Base-by-base conservation (phyloP, 2,113 vertebrate species). In the Ictalurus furcatus region DNA sequence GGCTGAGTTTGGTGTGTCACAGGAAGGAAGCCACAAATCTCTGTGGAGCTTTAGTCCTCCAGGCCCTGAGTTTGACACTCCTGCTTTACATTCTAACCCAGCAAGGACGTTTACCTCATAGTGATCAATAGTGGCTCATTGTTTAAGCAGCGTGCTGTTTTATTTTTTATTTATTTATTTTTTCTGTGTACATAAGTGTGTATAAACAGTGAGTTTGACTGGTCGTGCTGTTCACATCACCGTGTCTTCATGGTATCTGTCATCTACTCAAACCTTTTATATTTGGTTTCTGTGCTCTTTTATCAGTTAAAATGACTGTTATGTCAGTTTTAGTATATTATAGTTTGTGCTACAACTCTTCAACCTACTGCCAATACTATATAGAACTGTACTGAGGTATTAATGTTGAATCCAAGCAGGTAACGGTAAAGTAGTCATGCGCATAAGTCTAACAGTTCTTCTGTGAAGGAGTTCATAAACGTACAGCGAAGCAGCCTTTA, bases 151-250 rank as follows among this genome's bases (percentile, higher is more conserved):
- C 4, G 56, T 67, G 11, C 34, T 44, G 44, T 6, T 48, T 48
- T 48, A 7, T 48, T 48, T 48, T 6, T 48, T 6, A 34, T 34
- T 34, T 34, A 34, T 48, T 48, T 48, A 0, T 74, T 67, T 86
- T 78, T 58, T 80, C 40, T n/a, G 37, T 79, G 44, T 67, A 67
- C 56, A 63, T 85, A 85, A 85, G 59, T 40, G 28, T 54, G 78
- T 71, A 85, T 89, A 71, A 71, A 86, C 74, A 71, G 48, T 74
- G 44, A 78, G 61, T 65, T 71, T 81, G 84, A 85, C 88, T 80
- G 63, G 30, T 59, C 48, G 67, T 76, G 44, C 59, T 86, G 88
- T 89, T 85, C 61, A 71, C n/a, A 76, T 86, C 74, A 81, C 61
- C 59, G 84, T 80, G 21, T 63, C 16, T 81, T 17, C 28, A n/a